A percentile compares a stretch with the other conserved stretches of the same genome.
Evolutionary conservation across 2,113 vertebrate genomes (phyloP).

Genomic region (Ramphastos sulfuratus): DNA sequence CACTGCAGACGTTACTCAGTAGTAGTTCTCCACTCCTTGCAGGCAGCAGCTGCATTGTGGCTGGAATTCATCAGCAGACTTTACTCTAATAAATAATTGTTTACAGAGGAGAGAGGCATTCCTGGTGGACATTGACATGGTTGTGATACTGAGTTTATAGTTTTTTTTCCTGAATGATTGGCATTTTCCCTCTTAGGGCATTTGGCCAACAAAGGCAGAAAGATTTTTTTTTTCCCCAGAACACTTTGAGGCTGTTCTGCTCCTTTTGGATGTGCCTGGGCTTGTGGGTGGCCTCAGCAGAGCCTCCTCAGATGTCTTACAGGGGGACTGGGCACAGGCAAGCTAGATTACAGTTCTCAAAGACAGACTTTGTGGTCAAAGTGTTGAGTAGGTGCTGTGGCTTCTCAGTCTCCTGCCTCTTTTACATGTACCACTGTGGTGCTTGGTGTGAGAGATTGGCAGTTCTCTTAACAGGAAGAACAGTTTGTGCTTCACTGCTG

Average conservation of each 20-base stretch:
- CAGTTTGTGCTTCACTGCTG: not conserved
- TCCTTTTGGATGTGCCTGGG: not conserved
- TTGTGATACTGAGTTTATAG: not conserved
- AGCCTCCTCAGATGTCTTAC: not conserved
- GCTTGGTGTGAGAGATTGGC: not conserved
- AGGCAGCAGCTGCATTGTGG: not conserved
- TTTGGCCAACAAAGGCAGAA: not conserved
- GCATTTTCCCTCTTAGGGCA: not conserved
- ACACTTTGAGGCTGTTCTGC: not conserved
- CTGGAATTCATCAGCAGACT: not conserved
- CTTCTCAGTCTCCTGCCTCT: not conserved
- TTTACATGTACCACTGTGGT: not conserved
- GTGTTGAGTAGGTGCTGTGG: not conserved
- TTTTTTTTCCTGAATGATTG: not conserved
- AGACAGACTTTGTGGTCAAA: not conserved
- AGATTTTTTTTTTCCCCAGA: not conserved
- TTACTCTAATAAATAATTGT: not conserved
- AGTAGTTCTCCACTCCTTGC: not conserved
- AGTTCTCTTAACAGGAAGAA: not conserved
- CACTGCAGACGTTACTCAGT: not conserved
- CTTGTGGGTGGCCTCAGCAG: not conserved
- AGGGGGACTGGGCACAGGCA: not conserved
- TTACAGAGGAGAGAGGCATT: not conserved
- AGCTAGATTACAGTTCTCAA: not conserved
- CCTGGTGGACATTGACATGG: not conserved